Base-by-base conservation (phyloP, 2,888 invertebrate species). In the Eupithecia dodoneata region DNA sequence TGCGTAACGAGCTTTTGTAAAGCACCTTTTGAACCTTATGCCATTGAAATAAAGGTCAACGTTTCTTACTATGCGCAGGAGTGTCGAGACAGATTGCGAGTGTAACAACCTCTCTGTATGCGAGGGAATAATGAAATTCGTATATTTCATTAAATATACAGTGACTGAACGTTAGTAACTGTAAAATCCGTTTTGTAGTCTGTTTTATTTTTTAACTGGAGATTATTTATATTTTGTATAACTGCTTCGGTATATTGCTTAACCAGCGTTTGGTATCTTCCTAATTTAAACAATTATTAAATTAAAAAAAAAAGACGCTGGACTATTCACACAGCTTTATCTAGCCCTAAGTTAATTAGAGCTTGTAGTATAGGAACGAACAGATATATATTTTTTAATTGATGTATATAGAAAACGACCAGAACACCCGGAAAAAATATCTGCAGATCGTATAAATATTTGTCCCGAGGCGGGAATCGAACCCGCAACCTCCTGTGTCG, bases 51-150 rank as follows among this genome's bases (percentile, higher is more conserved):
- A 78, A 63, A 71, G 69, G 71, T 73, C 63, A 41, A 72, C 10
- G 70, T 15, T 55, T 47, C 69, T 44, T 7, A 15, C 55, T 79
- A 81, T 84, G 85, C 83, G 82, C 81, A 75, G 74, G 70, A 47
- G 81, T 79, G 82, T 88, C 87, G 85, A 90, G 88, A 85, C 85
- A 86, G 82, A 83, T 84, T 85, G 84, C 80, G 90, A 87, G 93
- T 88, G 91, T 91, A 93, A 90, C 92, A 92, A 93, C 93, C 93
- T 90, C 91, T 59, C 72, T 77, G 55, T 79, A 75, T 75, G 76
- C 73, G 63, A 76, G 59, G 75, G 77, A 78, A 79, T 81, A 81
- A 81, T 80, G 78, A 80, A 81, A 81, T 81, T 78, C 79, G 76
- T 81, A 79, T 72, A 73, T 80, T 79, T 77, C 76, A 80, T 78